Evolutionary conservation across 2,797 vertebrate genomes (phyloP).

Genomic region (Tapera naevia): DNA sequence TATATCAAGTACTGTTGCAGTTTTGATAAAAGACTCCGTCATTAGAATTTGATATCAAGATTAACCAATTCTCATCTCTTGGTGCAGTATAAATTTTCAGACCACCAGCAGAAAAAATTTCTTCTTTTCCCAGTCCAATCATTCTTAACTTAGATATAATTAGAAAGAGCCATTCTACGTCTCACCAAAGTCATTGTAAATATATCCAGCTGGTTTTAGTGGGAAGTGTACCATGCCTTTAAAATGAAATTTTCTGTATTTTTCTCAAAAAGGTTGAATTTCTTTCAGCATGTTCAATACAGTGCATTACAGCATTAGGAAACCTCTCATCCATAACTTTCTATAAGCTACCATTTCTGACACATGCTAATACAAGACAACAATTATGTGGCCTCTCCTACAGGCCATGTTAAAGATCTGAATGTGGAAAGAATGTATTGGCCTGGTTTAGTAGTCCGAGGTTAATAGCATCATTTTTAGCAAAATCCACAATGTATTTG

Average conservation of each 20-base stretch:
- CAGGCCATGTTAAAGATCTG: fast-evolving
- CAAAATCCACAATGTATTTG: background rate
- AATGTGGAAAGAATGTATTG: background rate
- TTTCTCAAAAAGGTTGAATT: background rate
- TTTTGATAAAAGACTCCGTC: background rate
- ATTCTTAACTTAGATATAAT: slow-evolving; percentile 4
- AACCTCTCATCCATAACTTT: background rate
- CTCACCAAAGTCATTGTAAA: background rate
- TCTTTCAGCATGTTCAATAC: background rate
- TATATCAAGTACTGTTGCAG: background rate
- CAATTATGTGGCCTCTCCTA: background rate
- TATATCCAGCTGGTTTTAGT: slow-evolving; percentile 19
- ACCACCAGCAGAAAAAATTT: slow-evolving; percentile 14
- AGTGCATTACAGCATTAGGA: background rate
- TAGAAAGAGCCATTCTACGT: background rate
- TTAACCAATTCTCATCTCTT: slow-evolving; percentile 35
- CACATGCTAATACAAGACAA: background rate
- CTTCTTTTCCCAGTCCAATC: slow-evolving; percentile 19
- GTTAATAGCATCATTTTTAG: background rate
- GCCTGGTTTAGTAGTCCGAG: background rate
- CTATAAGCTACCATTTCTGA: background rate
- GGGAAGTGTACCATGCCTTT: background rate
- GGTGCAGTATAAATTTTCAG: background rate
- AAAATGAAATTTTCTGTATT: background rate
- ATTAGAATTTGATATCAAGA: background rate